A percentile compares a stretch with the other conserved stretches of the same genome.
Evolutionary conservation across 2,888 invertebrate species (phyloP).

Genomic region (Cheilosia urbana): DNA sequence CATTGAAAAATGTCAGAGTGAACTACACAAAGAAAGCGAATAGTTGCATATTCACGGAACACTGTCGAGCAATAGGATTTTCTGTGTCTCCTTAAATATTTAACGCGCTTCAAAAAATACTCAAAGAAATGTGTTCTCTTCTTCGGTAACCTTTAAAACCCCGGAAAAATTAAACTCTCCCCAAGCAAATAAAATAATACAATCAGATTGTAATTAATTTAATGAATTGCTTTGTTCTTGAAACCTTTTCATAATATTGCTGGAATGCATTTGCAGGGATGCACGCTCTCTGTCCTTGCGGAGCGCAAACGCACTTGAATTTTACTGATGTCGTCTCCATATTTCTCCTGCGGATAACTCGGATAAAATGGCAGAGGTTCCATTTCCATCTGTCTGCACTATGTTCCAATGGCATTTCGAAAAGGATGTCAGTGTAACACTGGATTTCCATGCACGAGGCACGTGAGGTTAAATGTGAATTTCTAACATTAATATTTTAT

Average conservation of each 20-base stretch:
- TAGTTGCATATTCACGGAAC: too few species aligned
- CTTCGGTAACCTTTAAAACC: slow-evolving; percentile 2
- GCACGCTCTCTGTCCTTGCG: background rate
- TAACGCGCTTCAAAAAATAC: background rate
- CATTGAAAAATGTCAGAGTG: too few species aligned
- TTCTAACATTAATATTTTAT: background rate
- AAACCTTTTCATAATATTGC: slow-evolving; percentile 51
- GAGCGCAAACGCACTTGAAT: slow-evolving; percentile 43
- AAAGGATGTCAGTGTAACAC: slow-evolving; percentile 41
- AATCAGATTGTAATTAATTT: slow-evolving; percentile 72
- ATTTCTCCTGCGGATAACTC: slow-evolving; percentile 60
- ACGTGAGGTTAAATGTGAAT: background rate
- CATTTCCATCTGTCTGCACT: background rate
- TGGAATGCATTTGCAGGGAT: slow-evolving; percentile 60
- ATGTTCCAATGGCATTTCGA: slow-evolving; percentile 42
- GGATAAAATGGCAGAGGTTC: slow-evolving; percentile 28
- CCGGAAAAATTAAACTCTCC: background rate
- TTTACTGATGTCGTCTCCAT: background rate
- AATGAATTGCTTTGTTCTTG: slow-evolving; percentile 70
- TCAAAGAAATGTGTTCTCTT: background rate
- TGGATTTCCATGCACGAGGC: slow-evolving; percentile 5
- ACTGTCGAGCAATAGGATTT: too few species aligned
- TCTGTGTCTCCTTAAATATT: too few species aligned
- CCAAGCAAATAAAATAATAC: slow-evolving; percentile 39
- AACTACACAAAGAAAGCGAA: too few species aligned